Conservation (phyloP, 2,888 invertebrate species). For the Agonopterix subpropinquella region DNA sequence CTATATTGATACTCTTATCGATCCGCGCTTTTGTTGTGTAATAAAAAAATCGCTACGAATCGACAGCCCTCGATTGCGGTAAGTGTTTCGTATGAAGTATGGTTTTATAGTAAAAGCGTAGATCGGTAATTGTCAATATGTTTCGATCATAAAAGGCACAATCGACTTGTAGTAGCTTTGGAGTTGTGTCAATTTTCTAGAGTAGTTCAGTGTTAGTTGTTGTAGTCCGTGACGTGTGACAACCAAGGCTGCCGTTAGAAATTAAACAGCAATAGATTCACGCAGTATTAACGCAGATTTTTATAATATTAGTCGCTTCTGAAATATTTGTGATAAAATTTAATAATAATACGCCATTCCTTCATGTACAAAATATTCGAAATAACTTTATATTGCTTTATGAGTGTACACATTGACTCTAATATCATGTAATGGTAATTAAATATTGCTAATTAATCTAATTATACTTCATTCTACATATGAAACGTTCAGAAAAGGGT, state of each 20-base stretch:
- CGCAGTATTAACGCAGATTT: not conserved
- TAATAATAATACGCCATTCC: conserved; percentile 4
- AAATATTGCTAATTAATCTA: too few relatives aligned
- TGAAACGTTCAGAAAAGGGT: too few relatives aligned
- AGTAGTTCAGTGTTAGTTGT: conserved; percentile 32
- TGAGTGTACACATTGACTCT: not conserved
- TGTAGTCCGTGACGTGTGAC: conserved; percentile 34
- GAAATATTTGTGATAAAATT: conserved; percentile 18
- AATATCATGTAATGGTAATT: not conserved
- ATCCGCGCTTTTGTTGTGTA: too few relatives aligned
- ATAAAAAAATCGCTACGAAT: too few relatives aligned
- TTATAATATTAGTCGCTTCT: conserved; percentile 6
- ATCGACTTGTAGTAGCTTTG: conserved; percentile 5
- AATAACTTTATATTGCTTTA: not conserved
- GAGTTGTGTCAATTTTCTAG: conserved; percentile 11
- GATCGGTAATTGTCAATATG: too few relatives aligned
- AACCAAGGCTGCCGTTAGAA: conserved; percentile 51
- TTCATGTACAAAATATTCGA: conserved; percentile 13
- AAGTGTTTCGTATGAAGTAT: too few relatives aligned
- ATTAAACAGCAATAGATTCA: conserved; percentile 21
- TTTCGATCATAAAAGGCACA: not conserved
- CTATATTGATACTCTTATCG: too few relatives aligned
- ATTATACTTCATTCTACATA: too few relatives aligned
- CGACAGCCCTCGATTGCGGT: too few relatives aligned
- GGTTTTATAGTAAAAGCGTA: too few relatives aligned